These are phyloP conservation scores for Chloebia gouldiae DNA, from an alignment of 2,113 vertebrate genomes.

Conservation along the genomic window DNA sequence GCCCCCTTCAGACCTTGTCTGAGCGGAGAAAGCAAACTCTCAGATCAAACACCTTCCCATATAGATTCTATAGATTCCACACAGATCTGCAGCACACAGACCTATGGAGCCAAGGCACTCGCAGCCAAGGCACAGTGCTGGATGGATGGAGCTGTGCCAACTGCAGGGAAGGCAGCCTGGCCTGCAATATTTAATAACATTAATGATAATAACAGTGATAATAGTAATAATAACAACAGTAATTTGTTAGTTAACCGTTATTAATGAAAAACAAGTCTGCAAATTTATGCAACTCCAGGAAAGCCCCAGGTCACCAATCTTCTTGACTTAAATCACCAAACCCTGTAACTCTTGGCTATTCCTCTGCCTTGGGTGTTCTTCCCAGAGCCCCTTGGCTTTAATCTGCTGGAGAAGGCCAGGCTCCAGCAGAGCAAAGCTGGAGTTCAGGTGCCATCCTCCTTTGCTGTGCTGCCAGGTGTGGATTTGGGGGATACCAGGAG, in stretches of 20 bases:
- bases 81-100: not conserved
- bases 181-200: not conserved
- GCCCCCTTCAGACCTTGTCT: not conserved
- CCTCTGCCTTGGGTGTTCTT: not conserved
- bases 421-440: not conserved
- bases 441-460: not conserved
- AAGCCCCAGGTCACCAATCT: not conserved
- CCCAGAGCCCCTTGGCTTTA: not conserved
- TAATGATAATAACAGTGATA: not conserved
- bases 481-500: not conserved
- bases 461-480: rapidly evolving
- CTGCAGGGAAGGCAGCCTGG: not conserved
- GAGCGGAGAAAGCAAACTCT: not conserved
- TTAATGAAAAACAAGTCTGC: not conserved
- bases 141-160: not conserved
- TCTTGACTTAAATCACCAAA: not conserved
- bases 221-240: not conserved
- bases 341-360: not conserved
- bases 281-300: not conserved
- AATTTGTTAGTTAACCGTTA: not conserved
- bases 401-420: not conserved
- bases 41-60: not conserved
- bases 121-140: not conserved
- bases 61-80: not conserved
- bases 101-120: rapidly evolving